A percentile compares a stretch with the other conserved stretches of the same genome.
These are phyloP conservation scores for Tetanocera ferruginea DNA, from an alignment of 2,888 invertebrate species.

Conservation along the genomic window DNA sequence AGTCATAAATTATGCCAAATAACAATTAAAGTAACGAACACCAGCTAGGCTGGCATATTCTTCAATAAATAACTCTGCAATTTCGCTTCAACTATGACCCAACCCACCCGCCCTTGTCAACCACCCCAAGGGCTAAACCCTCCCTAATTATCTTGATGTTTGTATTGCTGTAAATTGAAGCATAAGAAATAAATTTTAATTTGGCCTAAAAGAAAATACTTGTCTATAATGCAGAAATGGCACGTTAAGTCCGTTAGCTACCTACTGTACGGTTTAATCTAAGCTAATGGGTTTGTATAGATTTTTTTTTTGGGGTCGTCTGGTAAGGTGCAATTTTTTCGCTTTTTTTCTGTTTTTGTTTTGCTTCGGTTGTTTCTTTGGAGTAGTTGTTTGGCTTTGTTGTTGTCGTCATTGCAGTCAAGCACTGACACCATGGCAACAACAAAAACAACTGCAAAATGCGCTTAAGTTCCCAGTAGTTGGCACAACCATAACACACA, in stretches of 20 bases:
- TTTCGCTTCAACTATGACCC: too few species aligned
- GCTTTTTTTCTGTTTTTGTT: not conserved
- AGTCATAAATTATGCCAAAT: too few species aligned
- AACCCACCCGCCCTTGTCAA: too few species aligned
- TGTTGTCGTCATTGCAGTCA: not conserved
- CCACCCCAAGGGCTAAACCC: too few species aligned
- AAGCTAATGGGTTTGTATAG: not conserved
- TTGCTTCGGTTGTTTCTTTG: too few species aligned
- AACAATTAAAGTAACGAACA: too few species aligned
- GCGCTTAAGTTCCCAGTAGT: slow-evolving; percentile 8
- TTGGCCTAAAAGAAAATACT: not conserved
- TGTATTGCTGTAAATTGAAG: too few species aligned
- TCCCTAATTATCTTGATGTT: too few species aligned
- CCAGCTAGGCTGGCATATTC: too few species aligned
- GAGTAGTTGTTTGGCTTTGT: not conserved
- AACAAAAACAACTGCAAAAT: slow-evolving; percentile 25
- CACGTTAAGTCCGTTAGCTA: not conserved
- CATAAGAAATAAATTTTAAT: not conserved
- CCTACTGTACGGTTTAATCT: not conserved
- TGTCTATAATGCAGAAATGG: not conserved
- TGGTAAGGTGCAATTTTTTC: not conserved
- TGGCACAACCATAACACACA: slow-evolving; percentile 2
- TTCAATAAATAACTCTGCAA: too few species aligned
- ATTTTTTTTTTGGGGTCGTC: too few species aligned
- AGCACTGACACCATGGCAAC: slow-evolving; percentile 23